Base-by-base conservation (phyloP, 1,140 invertebrate genomes). In the Pseudomyrmex gracilis region DNA sequence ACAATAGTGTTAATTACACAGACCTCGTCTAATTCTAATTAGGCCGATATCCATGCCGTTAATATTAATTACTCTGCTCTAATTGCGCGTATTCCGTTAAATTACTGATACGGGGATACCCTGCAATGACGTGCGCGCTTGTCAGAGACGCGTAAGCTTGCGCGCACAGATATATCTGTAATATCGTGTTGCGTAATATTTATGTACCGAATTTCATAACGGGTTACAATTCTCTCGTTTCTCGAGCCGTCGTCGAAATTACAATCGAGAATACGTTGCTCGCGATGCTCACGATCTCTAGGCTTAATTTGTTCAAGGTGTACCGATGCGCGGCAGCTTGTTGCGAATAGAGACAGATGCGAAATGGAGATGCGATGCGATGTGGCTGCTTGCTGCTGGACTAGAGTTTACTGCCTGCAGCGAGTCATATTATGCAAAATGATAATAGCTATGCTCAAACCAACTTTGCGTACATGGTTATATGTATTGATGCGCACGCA, bases 1-100 rank as follows among this genome's bases (percentile, higher is more conserved):
- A 91, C 89, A 89, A 92, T 90, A 85, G 88, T 90, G 91, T 90
- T 92, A 92, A 92, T 92, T 90, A 91, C 89, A 88, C 76, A 60
- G 87, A 90, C 86, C 89, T 91, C 90, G 91, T 91, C 90, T 92
- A 91, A 92, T 90, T 91, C 89, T 90, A 91, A 92, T 92, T 92
- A 92, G 87, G 71, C 80, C 84, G 86, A 90, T 88, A 88, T 83
- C 85, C 73, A 66, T 84, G 66, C 78, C 89, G 87, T 92, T 91
- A 92, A 92, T 92, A 92, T 90, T 91, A 91, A 92, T 92, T 92
- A 92, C 60, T 57, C 60, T 73, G 17, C 22, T 47, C 84, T 91
- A 89, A 87, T 89, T 85, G 87, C 83, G 84, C 71, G 78, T 87
- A 88, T 92, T 87, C 87, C 83, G 82, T 85, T 85, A 86, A 90